Base-by-base conservation (phyloP, 2,888 invertebrate species). In the Abrostola tripartita region DNA sequence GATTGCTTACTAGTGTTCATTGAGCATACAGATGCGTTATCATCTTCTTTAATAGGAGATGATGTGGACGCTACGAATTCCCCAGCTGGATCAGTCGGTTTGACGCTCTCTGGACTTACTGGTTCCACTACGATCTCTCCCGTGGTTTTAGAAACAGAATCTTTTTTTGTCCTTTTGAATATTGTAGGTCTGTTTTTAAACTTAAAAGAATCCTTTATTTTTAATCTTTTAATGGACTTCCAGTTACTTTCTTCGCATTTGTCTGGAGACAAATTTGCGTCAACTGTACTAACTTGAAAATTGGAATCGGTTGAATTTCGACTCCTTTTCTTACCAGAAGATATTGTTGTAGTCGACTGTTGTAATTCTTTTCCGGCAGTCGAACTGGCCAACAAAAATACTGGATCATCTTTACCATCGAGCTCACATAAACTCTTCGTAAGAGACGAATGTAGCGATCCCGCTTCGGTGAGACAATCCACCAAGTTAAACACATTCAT, bases 141-240 rank as follows among this genome's bases (percentile, higher is more conserved):
- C 0, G 88, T 79, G 1, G 90, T 76, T 79, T 94, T 94, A 0
- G 91, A 86, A 4, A 90, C 86, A 0, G 92, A 85, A 54, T 94
- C 93, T 59, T 94, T 95, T 83, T 93, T 93, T 1, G 91, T 89
- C 69, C 86, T 89, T 81, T 95, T 95, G 72, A 94, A 94, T 83
- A 95, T 94, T 6, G 92, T 91, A 0, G 95, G 95, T 74, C 92
- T 88, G 68, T 91, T 95, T 78, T 95, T 95, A 75, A 95, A 95
- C 74, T 94, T 93, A 79, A 95, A 95, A 0, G 95, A 95, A 78
- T 95, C 95, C 76, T 95, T 95, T 65, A 95, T 94, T 85, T 95
- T 95, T 52, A 95, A 81, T 71, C 94, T 88, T 82, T 95, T 95
- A 37, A 95, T 95, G 1, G 95, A 94, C 78, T 94, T 95, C 95